Base-by-base conservation (phyloP, 2,888 invertebrate genomes). In the Diarsia mendica region DNA sequence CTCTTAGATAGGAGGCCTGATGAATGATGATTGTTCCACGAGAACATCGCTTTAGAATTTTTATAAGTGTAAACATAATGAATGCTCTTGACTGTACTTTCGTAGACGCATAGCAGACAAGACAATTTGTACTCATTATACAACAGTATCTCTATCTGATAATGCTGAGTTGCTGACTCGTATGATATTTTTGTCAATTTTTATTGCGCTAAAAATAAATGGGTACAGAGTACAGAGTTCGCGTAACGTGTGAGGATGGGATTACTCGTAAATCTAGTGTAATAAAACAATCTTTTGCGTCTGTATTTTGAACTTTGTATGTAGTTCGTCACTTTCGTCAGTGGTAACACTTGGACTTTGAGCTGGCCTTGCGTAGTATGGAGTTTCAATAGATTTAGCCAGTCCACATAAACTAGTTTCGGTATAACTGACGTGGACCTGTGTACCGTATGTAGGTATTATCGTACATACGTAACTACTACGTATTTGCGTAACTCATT, bases 71-170 rank as follows among this genome's bases (percentile, higher is more conserved):
- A 10, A 4, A 60, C 33, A 20, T 20, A 39, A 39, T 39, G 2
- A 61, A 39, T 15, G 44, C 13, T n/a, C 63, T 15, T 15, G 63
- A 63, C n/a, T 63, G 44, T 63, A 63, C n/a, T n/a, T 69, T 58
- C 68, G 75, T 11, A 82, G 82, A 80, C 82, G 68, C 63, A 80
- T 39, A 33, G 68, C 39, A 82, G 82, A 82, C 81, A 13, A 82
- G 82, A 82, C 81, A 13, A 64, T 46, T 23, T 48, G 66, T 79
- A 64, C 28, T 58, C 65, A 18, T 61, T 79, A 18, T 9, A 33
- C 46, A 58, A 28, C 11, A 28, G 51, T 65, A 72, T 63, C 74
- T 68, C 48, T 65, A 72, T 63, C 74, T 68, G 74, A 74, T 84
- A 82, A 68, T 39, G 44, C 66, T 9, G 9, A 64, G 28, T 46